Evolutionary conservation across 2,888 invertebrate species (phyloP).

Genomic region (Eupeodes luniger): DNA sequence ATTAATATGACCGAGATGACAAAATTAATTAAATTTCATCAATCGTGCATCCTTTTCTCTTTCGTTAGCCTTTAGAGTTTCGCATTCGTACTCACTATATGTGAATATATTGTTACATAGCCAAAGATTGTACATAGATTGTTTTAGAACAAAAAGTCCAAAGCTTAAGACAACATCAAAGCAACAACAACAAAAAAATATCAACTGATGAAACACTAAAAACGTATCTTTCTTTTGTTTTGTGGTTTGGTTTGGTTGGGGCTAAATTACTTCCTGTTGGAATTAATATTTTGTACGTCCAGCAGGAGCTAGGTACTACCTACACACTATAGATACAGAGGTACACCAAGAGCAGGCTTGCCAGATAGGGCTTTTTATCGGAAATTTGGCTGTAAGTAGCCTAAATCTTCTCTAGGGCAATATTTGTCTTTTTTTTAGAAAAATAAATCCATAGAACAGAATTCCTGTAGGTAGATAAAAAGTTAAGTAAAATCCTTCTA

Average conservation of each 20-base stretch:
- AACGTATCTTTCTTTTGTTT: constrained; percentile 46
- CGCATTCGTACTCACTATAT: constrained; percentile 21
- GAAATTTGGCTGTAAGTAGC: too few species aligned
- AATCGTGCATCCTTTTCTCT: constrained; percentile 15
- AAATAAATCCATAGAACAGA: too few species aligned
- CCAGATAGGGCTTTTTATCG: too few species aligned
- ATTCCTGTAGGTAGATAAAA: too few species aligned
- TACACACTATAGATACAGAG: neutral
- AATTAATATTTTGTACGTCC: constrained; percentile 28
- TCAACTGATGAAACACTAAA: constrained; percentile 52
- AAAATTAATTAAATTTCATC: constrained; percentile 63
- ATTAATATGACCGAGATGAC: constrained; percentile 58
- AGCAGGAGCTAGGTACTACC: neutral
- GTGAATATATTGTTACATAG: constrained; percentile 13
- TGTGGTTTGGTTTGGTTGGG: neutral
- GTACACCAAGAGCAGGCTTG: too few species aligned
- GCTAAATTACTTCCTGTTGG: constrained; percentile 53
- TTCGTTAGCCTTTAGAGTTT: constrained; percentile 7
- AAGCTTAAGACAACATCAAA: constrained; percentile 9
- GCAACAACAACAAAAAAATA: constrained; percentile 18
- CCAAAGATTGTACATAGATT: constrained; percentile 4
- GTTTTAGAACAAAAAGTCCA: constrained; percentile 16
- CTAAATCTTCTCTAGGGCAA: too few species aligned
- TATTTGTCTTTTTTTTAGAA: too few species aligned
- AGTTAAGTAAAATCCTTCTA: too few species aligned